Conservation (phyloP, 2,113 vertebrate genomes). For the Pachypanchax playfairii region DNA sequence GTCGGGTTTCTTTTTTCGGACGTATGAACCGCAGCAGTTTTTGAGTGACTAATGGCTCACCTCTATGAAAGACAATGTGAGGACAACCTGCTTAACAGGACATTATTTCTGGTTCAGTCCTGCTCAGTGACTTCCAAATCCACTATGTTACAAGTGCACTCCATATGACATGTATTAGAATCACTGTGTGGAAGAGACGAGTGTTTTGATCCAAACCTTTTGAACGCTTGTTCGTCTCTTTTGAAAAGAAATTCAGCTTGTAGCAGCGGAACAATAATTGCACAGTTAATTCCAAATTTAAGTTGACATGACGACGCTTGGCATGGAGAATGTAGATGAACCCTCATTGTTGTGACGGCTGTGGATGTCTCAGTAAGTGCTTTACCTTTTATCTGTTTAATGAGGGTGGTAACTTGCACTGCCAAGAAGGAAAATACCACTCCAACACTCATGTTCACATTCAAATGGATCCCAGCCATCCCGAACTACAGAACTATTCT, state of each 20-base stretch:
- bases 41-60: conserved; percentile 44
- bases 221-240: conserved; percentile 33
- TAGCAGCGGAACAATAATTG: conserved; percentile 47
- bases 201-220: conserved; percentile 37
- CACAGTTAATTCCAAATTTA: conserved; percentile 60
- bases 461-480: conserved; percentile 49
- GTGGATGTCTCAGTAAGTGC: conserved; percentile 79
- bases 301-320: conserved; percentile 58
- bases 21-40: conserved; percentile 46
- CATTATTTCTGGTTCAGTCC: conserved; percentile 26
- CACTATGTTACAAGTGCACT: conserved; percentile 42
- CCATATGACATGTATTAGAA: conserved; percentile 25
- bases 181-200: conserved; percentile 23
- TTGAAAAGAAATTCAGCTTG: conserved; percentile 42
- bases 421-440: conserved; percentile 67
- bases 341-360: conserved; percentile 65
- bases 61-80: conserved; percentile 60
- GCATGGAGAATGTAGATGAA: conserved; percentile 72
- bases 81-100: conserved; percentile 20
- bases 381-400: conserved; percentile 68
- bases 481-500: conserved; percentile 45
- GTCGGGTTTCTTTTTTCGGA: conserved; percentile 61
- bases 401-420: conserved; percentile 59
- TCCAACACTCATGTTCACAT: conserved; percentile 19
- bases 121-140: conserved; percentile 51